Base-by-base conservation (phyloP, 2,888 invertebrate species). In the Ptilodon capucinus region DNA sequence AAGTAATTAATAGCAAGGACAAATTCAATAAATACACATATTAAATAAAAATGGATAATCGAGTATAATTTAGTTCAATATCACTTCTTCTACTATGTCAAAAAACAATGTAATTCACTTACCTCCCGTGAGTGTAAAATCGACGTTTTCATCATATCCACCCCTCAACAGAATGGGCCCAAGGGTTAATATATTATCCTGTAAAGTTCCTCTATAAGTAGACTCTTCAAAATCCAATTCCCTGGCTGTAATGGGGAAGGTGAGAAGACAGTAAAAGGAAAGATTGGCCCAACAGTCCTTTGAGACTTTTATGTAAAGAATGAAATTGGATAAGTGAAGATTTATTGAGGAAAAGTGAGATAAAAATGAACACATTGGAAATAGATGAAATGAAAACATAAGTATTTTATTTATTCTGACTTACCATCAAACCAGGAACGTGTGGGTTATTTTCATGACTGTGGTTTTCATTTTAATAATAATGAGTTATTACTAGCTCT, bases 61-160 rank as follows among this genome's bases (percentile, higher is more conserved):
- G n/a, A n/a, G n/a, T n/a, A n/a, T n/a, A n/a, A n/a, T n/a, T n/a
- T n/a, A n/a, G n/a, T n/a, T n/a, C n/a, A n/a, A n/a, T n/a, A n/a
- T n/a, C n/a, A n/a, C n/a, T n/a, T n/a, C n/a, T n/a, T n/a, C n/a
- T n/a, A n/a, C n/a, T n/a, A n/a, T n/a, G n/a, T n/a, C n/a, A n/a
- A n/a, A n/a, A n/a, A n/a, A n/a, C n/a, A n/a, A n/a, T n/a, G n/a
- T n/a, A n/a, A n/a, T 38, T 2, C 19, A 68, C 78, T 76, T 60
- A 88, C 89, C 84, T 42, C 86, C 86, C 40, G 48, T 54, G 17
- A 85, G 60, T 4, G 40, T 38, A 49, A 81, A 84, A 11, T 5
- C 34, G 2, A 87, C 76, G 40, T 71, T 72, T 9, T 67, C 60
- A 23, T 68, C 69, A 42, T 76, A 82, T 2, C 81, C 86, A 30